Evolutionary conservation across 2,797 vertebrate species (phyloP).

Genomic region (Thripadectes ignobilis): DNA sequence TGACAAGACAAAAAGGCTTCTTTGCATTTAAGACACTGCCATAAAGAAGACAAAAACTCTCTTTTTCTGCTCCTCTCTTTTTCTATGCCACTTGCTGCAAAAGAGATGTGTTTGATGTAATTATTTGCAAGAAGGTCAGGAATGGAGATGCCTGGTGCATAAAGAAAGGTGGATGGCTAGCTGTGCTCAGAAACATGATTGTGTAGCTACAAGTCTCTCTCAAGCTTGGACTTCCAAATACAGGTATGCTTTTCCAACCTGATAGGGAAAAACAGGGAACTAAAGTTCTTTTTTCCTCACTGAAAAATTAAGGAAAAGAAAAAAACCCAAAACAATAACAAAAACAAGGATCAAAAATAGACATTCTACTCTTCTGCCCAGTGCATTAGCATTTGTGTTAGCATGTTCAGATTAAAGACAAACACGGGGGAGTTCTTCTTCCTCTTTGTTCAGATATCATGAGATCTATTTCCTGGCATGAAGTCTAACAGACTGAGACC

Average conservation of each 20-base stretch:
- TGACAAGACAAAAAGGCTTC: neutral
- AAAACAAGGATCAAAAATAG: too few relatives aligned
- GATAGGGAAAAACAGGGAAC: neutral
- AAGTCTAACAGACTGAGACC: neutral
- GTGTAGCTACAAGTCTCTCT: neutral
- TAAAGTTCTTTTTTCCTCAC: fast-evolving
- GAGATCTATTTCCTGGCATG: neutral
- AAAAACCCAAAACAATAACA: neutral
- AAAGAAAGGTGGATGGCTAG: neutral
- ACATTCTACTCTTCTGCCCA: neutral
- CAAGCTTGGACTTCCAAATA: neutral
- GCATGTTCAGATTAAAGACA: neutral
- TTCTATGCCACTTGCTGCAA: neutral
- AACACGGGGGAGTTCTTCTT: neutral
- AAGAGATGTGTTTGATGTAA: neutral
- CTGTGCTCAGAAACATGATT: neutral
- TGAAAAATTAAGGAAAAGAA: neutral
- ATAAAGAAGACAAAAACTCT: neutral
- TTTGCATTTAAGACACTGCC: neutral
- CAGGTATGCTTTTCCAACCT: neutral
- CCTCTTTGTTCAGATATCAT: neutral
- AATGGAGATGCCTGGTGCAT: neutral
- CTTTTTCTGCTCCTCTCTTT: neutral
- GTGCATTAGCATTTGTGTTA: neutral
- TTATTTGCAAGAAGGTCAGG: neutral